Percentiles rank a stretch among this genome's conserved stretches.
phyloP scores from a whole-genome alignment of 2,113 vertebrate species.

The Thymallus thymallus region DNA sequence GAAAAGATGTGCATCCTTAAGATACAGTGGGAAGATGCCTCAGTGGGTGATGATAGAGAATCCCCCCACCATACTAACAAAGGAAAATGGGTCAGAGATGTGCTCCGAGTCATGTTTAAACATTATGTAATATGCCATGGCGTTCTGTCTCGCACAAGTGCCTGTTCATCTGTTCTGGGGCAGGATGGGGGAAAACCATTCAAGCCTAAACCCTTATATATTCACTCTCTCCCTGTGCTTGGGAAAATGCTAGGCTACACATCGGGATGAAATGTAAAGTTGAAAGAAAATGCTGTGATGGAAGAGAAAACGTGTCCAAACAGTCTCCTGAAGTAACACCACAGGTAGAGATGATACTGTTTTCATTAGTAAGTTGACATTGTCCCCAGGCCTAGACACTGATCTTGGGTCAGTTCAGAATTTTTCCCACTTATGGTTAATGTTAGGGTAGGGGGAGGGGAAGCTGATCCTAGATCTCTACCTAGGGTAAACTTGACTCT shows the following conservation, averaged over 20 bases:
- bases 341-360: too few relatives aligned
- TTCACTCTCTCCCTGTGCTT: background rate
- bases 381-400: too few relatives aligned
- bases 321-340: too few relatives aligned
- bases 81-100: conserved; percentile 59
- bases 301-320: too few relatives aligned
- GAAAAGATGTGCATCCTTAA: background rate
- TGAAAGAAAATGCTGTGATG: background rate
- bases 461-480: too few relatives aligned
- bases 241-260: background rate
- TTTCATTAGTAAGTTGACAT: too few relatives aligned
- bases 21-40: background rate
- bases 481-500: too few relatives aligned
- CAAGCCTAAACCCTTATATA: background rate
- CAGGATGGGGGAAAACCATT: background rate
- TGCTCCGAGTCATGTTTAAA: conserved; percentile 60
- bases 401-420: too few relatives aligned
- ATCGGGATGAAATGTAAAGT: background rate
- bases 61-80: background rate
- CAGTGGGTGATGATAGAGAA: background rate
- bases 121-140: conserved; percentile 59
- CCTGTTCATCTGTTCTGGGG: conserved; percentile 35
- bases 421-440: too few relatives aligned
- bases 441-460: too few relatives aligned
- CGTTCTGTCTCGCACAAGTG: conserved; percentile 49